Evolutionary conservation across 2,113 vertebrate species (phyloP).

Genomic region (Otus sunia): DNA sequence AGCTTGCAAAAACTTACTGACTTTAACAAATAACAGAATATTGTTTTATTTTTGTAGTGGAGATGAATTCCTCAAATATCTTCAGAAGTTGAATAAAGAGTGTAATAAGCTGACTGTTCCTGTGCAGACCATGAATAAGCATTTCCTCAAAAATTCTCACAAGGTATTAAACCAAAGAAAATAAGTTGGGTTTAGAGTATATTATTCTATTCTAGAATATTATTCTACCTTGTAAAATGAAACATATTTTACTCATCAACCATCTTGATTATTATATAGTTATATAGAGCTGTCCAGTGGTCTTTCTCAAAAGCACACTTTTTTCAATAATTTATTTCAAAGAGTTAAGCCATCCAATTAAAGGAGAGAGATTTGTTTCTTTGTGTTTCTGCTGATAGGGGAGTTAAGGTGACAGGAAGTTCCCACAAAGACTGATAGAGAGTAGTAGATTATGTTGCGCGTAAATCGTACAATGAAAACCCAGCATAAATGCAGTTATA

Average conservation of each 20-base stretch:
- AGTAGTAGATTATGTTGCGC: not conserved
- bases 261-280: not conserved
- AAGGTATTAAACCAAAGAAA: constrained; percentile 78
- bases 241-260: not conserved
- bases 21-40: not conserved
- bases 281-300: not conserved
- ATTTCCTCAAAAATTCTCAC: constrained; percentile 81
- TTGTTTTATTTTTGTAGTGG: constrained; percentile 71
- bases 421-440: not conserved
- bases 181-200: not conserved
- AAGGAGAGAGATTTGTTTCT: not conserved
- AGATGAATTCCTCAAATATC: constrained; percentile 86
- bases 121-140: constrained; percentile 79
- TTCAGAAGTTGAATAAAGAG: constrained; percentile 85
- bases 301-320: not conserved
- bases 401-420: constrained; percentile 10
- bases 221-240: not conserved
- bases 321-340: not conserved
- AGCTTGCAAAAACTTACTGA: not conserved
- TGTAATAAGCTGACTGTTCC: constrained; percentile 82
- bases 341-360: not conserved
- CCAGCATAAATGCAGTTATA: not conserved
- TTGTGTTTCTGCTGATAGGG: not conserved
- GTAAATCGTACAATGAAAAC: not conserved
- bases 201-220: not conserved